Evolutionary conservation across 2,113 vertebrate species (phyloP).

Genomic region (Tyrannus savana): DNA sequence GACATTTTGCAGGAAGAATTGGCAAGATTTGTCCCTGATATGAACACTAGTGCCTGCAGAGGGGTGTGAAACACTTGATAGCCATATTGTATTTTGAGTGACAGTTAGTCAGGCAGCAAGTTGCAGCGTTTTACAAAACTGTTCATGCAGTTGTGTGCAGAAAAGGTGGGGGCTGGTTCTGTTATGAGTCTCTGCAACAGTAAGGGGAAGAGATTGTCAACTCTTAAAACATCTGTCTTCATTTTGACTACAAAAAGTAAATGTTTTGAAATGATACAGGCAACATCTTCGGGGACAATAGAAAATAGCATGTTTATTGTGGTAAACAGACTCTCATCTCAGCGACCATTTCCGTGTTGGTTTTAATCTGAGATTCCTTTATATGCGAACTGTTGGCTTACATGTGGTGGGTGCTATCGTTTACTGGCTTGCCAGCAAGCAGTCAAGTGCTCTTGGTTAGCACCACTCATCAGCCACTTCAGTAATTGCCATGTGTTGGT

Average conservation of each 20-base stretch:
- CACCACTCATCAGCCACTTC: background rate
- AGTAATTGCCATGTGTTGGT: background rate
- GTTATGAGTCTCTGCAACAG: slow-evolving; percentile 8
- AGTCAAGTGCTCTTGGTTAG: background rate
- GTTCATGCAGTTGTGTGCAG: background rate
- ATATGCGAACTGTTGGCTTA: rapidly evolving
- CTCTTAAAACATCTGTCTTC: background rate
- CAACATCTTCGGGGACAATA: background rate
- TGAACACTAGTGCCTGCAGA: background rate
- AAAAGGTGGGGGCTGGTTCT: slow-evolving; percentile 13
- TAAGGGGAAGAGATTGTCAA: background rate
- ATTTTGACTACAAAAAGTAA: background rate
- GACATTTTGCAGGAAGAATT: slow-evolving; percentile 11
- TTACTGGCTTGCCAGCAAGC: background rate
- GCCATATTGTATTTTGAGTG: background rate
- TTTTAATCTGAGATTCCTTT: background rate
- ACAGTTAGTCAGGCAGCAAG: background rate
- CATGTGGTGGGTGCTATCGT: background rate
- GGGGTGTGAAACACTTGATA: background rate
- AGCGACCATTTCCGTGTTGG: background rate
- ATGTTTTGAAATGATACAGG: background rate
- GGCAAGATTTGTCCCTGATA: background rate
- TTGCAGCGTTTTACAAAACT: background rate
- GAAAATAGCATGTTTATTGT: background rate
- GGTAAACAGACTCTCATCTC: background rate